A percentile compares a stretch with the other conserved stretches of the same genome.
Evolutionary conservation across 2,888 invertebrate genomes (phyloP).

Genomic region (Scaptomyza flava): DNA sequence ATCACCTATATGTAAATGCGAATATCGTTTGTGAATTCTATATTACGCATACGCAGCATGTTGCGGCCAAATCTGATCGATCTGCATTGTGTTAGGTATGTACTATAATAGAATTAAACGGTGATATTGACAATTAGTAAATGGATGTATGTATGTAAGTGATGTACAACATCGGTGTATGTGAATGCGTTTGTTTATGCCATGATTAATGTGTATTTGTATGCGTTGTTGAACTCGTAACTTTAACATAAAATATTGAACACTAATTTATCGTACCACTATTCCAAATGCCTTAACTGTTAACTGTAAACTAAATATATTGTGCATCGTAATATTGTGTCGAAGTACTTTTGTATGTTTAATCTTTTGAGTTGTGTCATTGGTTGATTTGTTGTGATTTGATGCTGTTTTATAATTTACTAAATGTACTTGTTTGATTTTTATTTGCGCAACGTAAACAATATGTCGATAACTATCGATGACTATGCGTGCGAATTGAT

Average conservation of each 20-base stretch:
- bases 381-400: conserved; percentile 34
- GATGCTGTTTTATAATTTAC: conserved; percentile 16
- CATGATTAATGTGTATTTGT: conserved; percentile 42
- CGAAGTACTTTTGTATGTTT: conserved; percentile 9
- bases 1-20: conserved; percentile 11
- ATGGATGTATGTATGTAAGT: conserved; percentile 7
- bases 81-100: conserved; percentile 38
- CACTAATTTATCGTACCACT: conserved; percentile 33
- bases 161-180: conserved; percentile 5
- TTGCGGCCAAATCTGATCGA: conserved; percentile 14
- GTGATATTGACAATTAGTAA: conserved; percentile 1
- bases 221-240: conserved; percentile 44
- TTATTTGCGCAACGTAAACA: conserved; percentile 25
- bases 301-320: conserved; percentile 41
- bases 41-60: conserved; percentile 48
- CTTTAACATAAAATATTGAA: conserved; percentile 29
- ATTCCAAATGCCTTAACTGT: conserved; percentile 41
- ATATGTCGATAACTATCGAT: conserved; percentile 36
- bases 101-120: conserved; percentile 17
- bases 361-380: conserved; percentile 23
- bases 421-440: conserved; percentile 30
- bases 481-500: conserved; percentile 35
- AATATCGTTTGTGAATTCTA: conserved; percentile 4
- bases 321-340: conserved; percentile 44
- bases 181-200: background rate